Conservation (phyloP, 2,888 invertebrate genomes). For the Drosophila prolongata region DNA sequence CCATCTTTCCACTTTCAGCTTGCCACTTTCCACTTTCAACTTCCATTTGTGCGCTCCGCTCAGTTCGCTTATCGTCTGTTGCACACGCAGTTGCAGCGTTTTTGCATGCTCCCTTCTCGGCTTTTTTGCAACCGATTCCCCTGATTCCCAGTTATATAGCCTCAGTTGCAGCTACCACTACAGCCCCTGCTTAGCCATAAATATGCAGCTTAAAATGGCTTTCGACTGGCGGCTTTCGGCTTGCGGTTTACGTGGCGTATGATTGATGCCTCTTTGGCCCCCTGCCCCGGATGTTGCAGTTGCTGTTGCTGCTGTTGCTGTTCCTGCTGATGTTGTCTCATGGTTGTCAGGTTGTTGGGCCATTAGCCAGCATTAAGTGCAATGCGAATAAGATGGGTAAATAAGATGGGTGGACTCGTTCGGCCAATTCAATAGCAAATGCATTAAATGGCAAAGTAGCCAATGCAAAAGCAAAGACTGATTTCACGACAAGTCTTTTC, state of each 20-base stretch:
- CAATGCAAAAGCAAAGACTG: constrained; percentile 1
- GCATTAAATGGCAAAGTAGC: not conserved
- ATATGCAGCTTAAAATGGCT: constrained; percentile 79
- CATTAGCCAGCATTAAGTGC: constrained; percentile 57
- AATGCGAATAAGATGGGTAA: constrained; percentile 26
- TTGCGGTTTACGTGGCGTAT: constrained; percentile 78
- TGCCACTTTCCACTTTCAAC: constrained; percentile 23
- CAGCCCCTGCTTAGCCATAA: constrained; percentile 71
- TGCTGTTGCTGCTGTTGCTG: constrained; percentile 13
- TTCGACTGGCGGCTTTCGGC: constrained; percentile 77
- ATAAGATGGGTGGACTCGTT: constrained; percentile 4
- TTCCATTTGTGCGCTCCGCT: constrained; percentile 34
- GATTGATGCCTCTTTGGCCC: constrained; percentile 69
- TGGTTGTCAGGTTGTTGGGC: constrained; percentile 46
- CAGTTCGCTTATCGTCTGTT: constrained; percentile 65
- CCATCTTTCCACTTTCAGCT: not conserved
- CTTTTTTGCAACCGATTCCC: constrained; percentile 20
- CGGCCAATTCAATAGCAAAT: no score
- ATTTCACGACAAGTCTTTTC: not conserved
- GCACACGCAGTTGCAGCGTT: constrained; percentile 73
- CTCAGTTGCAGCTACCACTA: constrained; percentile 6
- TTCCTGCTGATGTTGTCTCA: constrained; percentile 24
- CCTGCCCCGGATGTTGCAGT: not conserved
- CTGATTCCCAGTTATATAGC: constrained; percentile 4
- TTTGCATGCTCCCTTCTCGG: constrained; percentile 53